Evolutionary conservation across 2,888 invertebrate genomes (phyloP).

Genomic region (Aphidoletes aphidimyza): DNA sequence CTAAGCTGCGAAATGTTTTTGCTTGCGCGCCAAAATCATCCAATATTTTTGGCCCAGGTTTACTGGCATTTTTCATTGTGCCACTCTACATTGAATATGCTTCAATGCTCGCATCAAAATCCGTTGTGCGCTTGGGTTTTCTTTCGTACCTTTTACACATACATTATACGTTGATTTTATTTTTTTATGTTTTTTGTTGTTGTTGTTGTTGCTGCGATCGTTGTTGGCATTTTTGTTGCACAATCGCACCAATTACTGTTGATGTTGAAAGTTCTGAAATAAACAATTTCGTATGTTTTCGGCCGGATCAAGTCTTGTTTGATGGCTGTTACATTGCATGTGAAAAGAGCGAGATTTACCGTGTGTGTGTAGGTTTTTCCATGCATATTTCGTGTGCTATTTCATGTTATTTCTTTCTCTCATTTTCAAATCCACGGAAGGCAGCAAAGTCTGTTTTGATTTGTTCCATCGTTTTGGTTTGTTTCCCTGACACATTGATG

Average conservation of each 20-base stretch:
- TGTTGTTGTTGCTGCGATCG: too few relatives aligned
- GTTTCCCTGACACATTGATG: slow-evolving; percentile 22
- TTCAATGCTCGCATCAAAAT: too few relatives aligned
- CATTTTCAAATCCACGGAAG: too few relatives aligned
- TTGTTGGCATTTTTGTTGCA: slow-evolving; percentile 29
- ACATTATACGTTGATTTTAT: neutral
- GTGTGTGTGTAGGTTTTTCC: neutral
- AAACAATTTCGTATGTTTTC: neutral
- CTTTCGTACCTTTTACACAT: too few relatives aligned
- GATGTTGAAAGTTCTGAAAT: slow-evolving; percentile 21
- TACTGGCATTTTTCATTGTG: too few relatives aligned
- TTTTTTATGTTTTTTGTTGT: neutral
- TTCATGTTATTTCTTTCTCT: neutral
- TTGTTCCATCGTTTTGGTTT: slow-evolving; percentile 15
- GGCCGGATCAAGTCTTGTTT: slow-evolving; percentile 33
- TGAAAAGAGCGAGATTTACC: neutral
- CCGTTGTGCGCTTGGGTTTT: too few relatives aligned
- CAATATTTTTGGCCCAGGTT: too few relatives aligned
- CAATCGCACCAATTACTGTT: slow-evolving; percentile 47
- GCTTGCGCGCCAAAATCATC: too few relatives aligned
- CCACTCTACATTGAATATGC: too few relatives aligned
- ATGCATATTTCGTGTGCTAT: neutral
- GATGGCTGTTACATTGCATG: neutral
- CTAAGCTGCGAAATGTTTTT: too few relatives aligned
- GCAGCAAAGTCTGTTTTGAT: slow-evolving; percentile 8